Conservation (phyloP, 2,888 invertebrate species). For the Thyatira batis region DNA sequence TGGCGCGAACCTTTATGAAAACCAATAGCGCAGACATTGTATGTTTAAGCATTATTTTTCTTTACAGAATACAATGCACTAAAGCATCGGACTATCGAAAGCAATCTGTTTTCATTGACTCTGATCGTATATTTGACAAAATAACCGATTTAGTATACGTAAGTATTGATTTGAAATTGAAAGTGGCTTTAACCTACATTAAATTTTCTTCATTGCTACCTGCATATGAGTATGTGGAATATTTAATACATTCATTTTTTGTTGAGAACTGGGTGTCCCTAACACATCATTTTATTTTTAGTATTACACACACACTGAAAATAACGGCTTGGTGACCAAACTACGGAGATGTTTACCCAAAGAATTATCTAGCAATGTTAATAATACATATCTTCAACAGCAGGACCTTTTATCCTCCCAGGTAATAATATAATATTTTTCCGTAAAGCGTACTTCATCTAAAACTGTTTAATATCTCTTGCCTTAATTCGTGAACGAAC, state of each 20-base stretch:
- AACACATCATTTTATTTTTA: no score
- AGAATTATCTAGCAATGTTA: background rate
- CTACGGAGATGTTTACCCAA: background rate
- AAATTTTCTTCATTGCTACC: no score
- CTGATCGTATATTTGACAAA: background rate
- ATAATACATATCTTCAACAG: background rate
- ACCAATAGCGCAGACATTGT: no score
- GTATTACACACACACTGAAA: background rate
- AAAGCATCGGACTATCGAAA: background rate
- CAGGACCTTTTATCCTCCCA: background rate
- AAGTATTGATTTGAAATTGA: background rate
- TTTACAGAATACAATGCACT: background rate
- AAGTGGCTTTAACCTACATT: background rate
- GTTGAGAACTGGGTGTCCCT: no score
- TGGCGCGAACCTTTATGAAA: no score
- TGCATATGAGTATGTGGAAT: no score
- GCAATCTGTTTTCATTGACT: background rate
- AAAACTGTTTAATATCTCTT: no score
- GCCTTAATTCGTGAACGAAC: no score
- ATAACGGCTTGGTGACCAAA: background rate
- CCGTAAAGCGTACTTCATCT: no score
- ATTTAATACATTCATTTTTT: no score
- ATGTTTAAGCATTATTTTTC: background rate
- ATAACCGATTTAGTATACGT: background rate
- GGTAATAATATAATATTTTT: background rate